Conservation (phyloP, 2,113 vertebrate species). For the Crypturellus undulatus region DNA sequence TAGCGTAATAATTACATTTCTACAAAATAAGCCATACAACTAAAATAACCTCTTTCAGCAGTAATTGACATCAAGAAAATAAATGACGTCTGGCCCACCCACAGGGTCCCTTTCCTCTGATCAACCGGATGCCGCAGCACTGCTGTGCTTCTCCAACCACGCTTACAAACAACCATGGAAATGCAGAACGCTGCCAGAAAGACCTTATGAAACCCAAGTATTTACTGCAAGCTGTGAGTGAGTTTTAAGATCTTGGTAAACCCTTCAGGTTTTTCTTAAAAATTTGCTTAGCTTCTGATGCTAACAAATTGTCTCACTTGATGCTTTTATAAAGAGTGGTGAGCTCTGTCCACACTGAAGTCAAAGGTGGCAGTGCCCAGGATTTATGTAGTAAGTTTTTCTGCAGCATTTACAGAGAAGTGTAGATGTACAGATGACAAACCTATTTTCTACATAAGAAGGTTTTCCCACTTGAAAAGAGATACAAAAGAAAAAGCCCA, state of each 20-base stretch:
- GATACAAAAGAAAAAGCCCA: constrained; percentile 28
- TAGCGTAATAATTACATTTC: constrained; percentile 33
- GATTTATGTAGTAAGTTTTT: neutral
- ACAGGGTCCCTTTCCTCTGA: constrained; percentile 28
- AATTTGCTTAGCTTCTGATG: neutral
- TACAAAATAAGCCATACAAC: constrained; percentile 17
- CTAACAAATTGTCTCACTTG: neutral
- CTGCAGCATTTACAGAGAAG: constrained; percentile 30
- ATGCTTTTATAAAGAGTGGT: neutral
- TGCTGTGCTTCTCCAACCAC: neutral
- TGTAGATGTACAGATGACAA: constrained; percentile 4
- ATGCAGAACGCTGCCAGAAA: constrained; percentile 12
- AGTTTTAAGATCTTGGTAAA: neutral
- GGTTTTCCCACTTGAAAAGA: constrained; percentile 10
- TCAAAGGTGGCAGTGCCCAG: neutral
- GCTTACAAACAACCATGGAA: constrained; percentile 13
- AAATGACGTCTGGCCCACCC: constrained; percentile 45
- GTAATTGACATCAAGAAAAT: constrained; percentile 29
- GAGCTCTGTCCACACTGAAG: neutral
- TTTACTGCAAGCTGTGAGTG: constrained; percentile 2
- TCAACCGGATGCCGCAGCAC: neutral
- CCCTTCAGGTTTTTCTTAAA: neutral
- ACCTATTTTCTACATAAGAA: constrained; percentile 16
- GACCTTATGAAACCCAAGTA: constrained; percentile 1
- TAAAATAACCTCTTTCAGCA: constrained; percentile 35